A percentile compares a stretch with the other conserved stretches of the same genome.
These are phyloP conservation scores for Spinibarbus caldwelli DNA, from an alignment of 2,797 vertebrate species.

Conservation along the genomic window DNA sequence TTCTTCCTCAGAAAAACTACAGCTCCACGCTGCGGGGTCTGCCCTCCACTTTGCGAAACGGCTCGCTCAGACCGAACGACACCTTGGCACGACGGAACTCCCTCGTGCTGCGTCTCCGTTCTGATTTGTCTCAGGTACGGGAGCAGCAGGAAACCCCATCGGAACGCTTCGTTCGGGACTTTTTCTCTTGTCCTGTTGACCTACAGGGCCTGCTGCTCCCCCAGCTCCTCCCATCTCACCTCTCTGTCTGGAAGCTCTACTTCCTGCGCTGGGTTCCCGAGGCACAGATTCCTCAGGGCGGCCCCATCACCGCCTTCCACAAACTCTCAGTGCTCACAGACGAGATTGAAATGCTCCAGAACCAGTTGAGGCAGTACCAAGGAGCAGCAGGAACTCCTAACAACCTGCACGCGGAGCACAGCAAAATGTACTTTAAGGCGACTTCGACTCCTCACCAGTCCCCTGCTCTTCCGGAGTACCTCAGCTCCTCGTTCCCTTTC, in stretches of 20 bases:
- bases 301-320: slow-evolving; percentile 85
- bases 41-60: slow-evolving; percentile 81
- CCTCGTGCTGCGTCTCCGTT: slow-evolving; percentile 80
- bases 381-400: slow-evolving; percentile 67
- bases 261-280: slow-evolving; percentile 98
- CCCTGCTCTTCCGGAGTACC: slow-evolving; percentile 79
- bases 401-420: slow-evolving; percentile 62
- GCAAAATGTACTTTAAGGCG: slow-evolving; percentile 83
- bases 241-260: slow-evolving; percentile 93
- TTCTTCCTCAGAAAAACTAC: slow-evolving; percentile 84
- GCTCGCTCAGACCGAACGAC: slow-evolving; percentile 77
- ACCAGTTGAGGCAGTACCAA: slow-evolving; percentile 82
- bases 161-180: slow-evolving; percentile 87
- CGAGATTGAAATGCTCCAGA: slow-evolving; percentile 88
- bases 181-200: slow-evolving; percentile 86
- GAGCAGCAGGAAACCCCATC: slow-evolving; percentile 74
- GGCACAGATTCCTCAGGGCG: slow-evolving; percentile 88
- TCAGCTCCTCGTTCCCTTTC: slow-evolving; percentile 96
- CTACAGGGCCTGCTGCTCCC: slow-evolving; percentile 88
- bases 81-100: slow-evolving; percentile 86
- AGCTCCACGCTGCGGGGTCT: slow-evolving; percentile 86
- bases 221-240: slow-evolving; percentile 80
- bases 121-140: slow-evolving; percentile 75
- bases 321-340: slow-evolving; percentile 89
- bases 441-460: slow-evolving; percentile 69